Base-by-base conservation (phyloP, 1,140 invertebrate species). In the Araneus ventricosus region DNA sequence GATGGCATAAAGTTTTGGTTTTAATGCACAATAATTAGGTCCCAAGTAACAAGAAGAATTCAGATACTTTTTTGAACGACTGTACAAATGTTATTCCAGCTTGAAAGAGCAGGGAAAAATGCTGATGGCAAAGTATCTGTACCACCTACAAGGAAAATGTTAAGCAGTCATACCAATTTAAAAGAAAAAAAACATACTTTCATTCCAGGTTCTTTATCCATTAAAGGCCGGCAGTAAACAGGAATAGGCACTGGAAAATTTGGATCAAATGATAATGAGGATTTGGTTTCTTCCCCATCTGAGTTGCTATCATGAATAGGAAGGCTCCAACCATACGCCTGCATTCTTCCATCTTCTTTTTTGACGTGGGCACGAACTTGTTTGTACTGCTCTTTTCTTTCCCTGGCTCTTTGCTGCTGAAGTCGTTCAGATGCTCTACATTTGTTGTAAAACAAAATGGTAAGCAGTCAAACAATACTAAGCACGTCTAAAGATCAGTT, bases 241-340 rank as follows among this genome's bases (percentile, higher is more conserved):
- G 99, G 99, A 57, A 99, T 98, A 34, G 99, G 99, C n/a, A 99
- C 98, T 4, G 87, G 90, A 79, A 92, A 87, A 67, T n/a, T 85
- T 17, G 87, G 92, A 84, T 93, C 92, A 89, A 85, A 82, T 63
- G 94, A 30, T 20, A 92, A 34, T 27, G 93, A 94, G 22, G 57
- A 67, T 75, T 84, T 90, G 8, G 84, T 17, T 57, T 89, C 90
- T 37, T 67, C 39, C 17, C 59, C 52, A n/a, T 57, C 30, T 30
- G 22, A 41, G 10, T 37, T 86, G 30, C 92, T 94, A 98, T 97
- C 95, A 96, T 61, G 57, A 70, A 91, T 63, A 0, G 99, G 99
- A 94, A 99, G 96, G 95, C 98, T 99, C 99, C 99, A 99, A 0
- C 99, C 99, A 95, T 99, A 99, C 0, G 99, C 99, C 94, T 97